Base-by-base conservation (phyloP, 2,797 vertebrate genomes). In the Sparus aurata region DNA sequence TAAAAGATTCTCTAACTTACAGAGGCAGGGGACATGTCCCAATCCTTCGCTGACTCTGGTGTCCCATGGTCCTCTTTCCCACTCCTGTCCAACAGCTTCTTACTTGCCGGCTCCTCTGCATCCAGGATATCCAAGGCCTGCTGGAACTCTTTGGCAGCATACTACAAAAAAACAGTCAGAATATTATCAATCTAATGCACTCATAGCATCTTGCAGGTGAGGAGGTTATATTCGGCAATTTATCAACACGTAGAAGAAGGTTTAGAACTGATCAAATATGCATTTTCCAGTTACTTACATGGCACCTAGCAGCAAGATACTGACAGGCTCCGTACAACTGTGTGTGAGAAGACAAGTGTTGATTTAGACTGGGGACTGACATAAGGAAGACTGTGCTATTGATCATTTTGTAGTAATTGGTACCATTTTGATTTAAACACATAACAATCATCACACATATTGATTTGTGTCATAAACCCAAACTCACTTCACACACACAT, bases 51-150 rank as follows among this genome's bases (percentile, higher is more conserved):
- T 0, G 93, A 90, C 82, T 99, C 98, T 87, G 93, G 95, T 58
- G 96, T 89, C 12, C 93, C 95, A 69, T 63, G 95, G 79, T 98
- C 98, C 79, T 98, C 97, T 86, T 97, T 99, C 73, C 83, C 71
- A 87, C 93, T 95, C 81, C 95, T 97, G 84, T 98, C 97, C 80
- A 98, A 95, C 77, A 99, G 89, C 87, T 97, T 97, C 88, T 96
- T 99, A 90, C 96, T 97, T 77, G 96, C 96, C 41, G 97, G 96
- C 75, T 99, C 98, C 83, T 98, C 97, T 94, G 97, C 96, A 73
- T 99, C 98, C 69, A 99, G 95, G 85, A 99, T 97, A 92, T 99
- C 98, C 81, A 99, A 96, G 60, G 98, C 98, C 93, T 99, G 98
- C 57, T 99, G 98, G 92, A 98, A 97, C 83, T 99, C 98, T 95